Percentiles rank a stretch among this genome's conserved stretches.
phyloP scores from a whole-genome alignment of 1,140 invertebrate species.

The Patella vulgata region DNA sequence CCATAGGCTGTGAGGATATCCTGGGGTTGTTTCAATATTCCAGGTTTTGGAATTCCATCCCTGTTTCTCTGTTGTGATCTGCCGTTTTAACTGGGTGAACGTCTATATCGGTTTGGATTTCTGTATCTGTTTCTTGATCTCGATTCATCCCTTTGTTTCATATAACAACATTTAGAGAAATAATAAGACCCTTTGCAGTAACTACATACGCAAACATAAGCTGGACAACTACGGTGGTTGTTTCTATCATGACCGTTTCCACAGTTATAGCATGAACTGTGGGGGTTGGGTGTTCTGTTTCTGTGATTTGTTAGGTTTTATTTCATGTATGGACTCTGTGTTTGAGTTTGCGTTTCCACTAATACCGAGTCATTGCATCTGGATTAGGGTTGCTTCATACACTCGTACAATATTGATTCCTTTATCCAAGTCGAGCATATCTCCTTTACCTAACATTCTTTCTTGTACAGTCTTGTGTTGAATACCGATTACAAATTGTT shows the following conservation, averaged over 20 bases:
- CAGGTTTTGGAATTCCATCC: slow-evolving; percentile 29
- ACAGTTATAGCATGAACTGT: not conserved
- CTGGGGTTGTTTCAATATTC: no score
- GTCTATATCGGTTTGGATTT: no score
- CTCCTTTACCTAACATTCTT: slow-evolving; percentile 5
- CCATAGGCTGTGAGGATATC: not conserved
- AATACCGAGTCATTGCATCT: slow-evolving; percentile 1
- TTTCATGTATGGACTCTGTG: not conserved
- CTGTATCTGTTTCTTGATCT: no score
- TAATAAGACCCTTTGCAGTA: no score
- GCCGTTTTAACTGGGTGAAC: slow-evolving; percentile 11
- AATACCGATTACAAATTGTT: slow-evolving; percentile 7
- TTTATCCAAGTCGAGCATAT: slow-evolving; percentile 1
- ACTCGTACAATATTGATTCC: not conserved
- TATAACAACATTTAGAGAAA: no score
- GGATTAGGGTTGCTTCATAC: not conserved
- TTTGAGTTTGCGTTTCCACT: no score
- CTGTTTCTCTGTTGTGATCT: slow-evolving; percentile 7
- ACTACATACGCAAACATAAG: no score
- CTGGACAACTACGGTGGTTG: no score
- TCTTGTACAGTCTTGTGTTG: not conserved
- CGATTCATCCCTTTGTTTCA: no score
- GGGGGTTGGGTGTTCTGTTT: not conserved
- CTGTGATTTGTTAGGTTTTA: not conserved
- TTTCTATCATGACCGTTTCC: not conserved